Conservation (phyloP, 2,888 invertebrate genomes). For the Drosophila meridiana region DNA sequence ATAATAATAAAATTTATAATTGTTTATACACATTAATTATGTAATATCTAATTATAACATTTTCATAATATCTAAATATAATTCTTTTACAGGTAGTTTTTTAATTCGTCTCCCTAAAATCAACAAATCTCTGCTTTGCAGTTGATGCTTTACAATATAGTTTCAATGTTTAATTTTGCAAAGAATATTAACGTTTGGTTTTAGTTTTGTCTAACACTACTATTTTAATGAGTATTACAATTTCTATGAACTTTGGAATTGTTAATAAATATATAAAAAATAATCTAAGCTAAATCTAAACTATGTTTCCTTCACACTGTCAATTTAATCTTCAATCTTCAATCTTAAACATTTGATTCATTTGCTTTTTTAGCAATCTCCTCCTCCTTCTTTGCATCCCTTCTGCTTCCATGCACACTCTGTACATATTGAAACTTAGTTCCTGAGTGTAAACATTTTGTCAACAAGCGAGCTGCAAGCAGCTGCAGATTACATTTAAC, state of each 20-base stretch:
- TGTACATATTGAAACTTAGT: slow-evolving; percentile 12
- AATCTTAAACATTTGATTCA: neutral
- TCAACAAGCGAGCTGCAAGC: slow-evolving; percentile 10
- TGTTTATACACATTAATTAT: neutral
- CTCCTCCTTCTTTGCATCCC: neutral
- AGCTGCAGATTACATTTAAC: slow-evolving; percentile 26
- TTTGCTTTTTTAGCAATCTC: neutral
- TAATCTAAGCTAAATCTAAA: neutral
- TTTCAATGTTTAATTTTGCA: too few relatives aligned
- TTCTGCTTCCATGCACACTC: neutral
- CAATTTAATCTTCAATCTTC: neutral
- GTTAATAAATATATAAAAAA: too few relatives aligned
- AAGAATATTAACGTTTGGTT: too few relatives aligned
- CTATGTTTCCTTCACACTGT: neutral
- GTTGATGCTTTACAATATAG: too few relatives aligned
- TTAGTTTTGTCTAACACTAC: too few relatives aligned
- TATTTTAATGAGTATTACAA: too few relatives aligned
- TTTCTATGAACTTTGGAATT: too few relatives aligned
- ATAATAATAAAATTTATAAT: neutral
- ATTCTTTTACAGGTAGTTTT: too few relatives aligned
- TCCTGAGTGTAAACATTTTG: slow-evolving; percentile 12
- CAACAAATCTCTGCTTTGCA: too few relatives aligned
- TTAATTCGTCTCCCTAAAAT: too few relatives aligned
- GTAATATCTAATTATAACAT: neutral
- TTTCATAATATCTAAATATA: too few relatives aligned